Evolutionary conservation across 2,888 invertebrate genomes (phyloP).

Genomic region (Rhabditoides inermis): DNA sequence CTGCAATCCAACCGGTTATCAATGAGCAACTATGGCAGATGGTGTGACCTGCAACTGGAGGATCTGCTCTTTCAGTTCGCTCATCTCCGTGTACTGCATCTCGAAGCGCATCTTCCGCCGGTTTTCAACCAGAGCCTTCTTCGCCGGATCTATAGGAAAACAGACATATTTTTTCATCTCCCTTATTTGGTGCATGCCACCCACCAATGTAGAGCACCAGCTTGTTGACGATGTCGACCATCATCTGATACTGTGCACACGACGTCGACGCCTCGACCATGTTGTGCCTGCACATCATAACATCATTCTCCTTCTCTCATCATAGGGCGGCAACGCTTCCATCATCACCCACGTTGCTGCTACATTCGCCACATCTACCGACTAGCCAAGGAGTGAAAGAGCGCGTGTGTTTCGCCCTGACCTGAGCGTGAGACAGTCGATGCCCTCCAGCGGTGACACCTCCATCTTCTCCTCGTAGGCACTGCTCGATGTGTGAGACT

Average conservation of each 20-base stretch:
- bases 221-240: conserved; percentile 94
- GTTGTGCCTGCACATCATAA: conserved; percentile 69
- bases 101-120: conserved; percentile 20
- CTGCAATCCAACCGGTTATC: conserved; percentile 13
- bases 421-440: conserved; percentile 87
- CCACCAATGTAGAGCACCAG: conserved; percentile 84
- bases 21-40: conserved; percentile 2
- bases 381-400: too few relatives aligned
- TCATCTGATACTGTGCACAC: conserved; percentile 71
- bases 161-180: too few relatives aligned
- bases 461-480: conserved; percentile 17
- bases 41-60: too few relatives aligned
- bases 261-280: conserved; percentile 73
- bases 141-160: conserved; percentile 90
- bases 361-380: too few relatives aligned
- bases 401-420: too few relatives aligned
- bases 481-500: too few relatives aligned
- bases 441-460: conserved; percentile 58
- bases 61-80: conserved; percentile 12
- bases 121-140: conserved; percentile 67
- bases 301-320: too few relatives aligned
- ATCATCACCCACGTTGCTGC: too few relatives aligned
- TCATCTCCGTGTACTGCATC: conserved; percentile 16
- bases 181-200: too few relatives aligned
- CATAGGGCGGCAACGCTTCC: too few relatives aligned